A percentile compares a stretch with the other conserved stretches of the same genome.
phyloP scores from a whole-genome alignment of 2,113 vertebrate genomes.

The Phylloscopus trochiloides region DNA sequence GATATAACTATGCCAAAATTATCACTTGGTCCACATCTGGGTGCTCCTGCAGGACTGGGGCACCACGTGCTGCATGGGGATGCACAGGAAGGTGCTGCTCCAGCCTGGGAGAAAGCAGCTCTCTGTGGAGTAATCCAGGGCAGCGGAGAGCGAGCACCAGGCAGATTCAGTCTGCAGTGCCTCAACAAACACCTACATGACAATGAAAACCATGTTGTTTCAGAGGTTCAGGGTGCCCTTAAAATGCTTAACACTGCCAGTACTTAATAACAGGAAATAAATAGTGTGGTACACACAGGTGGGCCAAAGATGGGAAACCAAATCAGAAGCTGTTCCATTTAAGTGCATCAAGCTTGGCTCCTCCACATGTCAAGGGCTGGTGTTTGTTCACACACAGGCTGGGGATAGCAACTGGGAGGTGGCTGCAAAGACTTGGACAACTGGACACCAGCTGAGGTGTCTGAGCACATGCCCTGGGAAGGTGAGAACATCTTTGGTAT shows the following conservation, averaged over 20 bases:
- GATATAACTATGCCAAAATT: not conserved
- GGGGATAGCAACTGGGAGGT: not conserved
- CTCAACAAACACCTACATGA: fast-evolving
- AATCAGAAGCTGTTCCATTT: not conserved
- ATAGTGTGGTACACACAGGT: not conserved
- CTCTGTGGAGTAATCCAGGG: not conserved
- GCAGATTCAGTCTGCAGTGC: not conserved
- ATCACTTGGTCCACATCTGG: not conserved
- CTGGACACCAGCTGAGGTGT: not conserved
- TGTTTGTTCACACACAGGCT: not conserved
- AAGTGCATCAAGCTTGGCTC: not conserved
- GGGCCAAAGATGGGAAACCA: not conserved
- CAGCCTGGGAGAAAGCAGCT: not conserved
- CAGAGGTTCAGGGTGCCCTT: not conserved
- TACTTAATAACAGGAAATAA: not conserved
- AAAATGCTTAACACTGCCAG: not conserved
- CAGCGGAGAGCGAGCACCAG: fast-evolving
- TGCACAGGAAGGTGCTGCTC: not conserved
- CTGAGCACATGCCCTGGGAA: not conserved
- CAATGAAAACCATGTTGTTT: not conserved
- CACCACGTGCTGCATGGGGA: fast-evolving
- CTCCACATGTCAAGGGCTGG: not conserved
- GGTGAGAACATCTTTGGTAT: not conserved
- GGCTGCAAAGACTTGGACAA: not conserved
- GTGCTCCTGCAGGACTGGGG: not conserved